Base-by-base conservation (phyloP, 2,113 vertebrate genomes). In the Suricata suricatta region DNA sequence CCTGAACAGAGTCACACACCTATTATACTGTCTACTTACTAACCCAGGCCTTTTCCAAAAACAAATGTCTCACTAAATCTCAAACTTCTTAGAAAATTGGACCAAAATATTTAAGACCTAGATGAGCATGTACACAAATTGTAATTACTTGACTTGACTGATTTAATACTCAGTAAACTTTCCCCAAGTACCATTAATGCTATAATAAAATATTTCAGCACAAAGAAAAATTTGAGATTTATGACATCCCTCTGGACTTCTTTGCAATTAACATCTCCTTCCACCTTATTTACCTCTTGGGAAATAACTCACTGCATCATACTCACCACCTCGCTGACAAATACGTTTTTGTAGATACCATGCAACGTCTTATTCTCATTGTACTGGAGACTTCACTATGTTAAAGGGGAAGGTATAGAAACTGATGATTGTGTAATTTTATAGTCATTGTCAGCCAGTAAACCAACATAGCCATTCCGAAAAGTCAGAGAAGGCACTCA, bases 61-160 rank as follows among this genome's bases (percentile, higher is more conserved):
- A 38, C 72, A 76, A 82, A 9, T 29, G 10, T 29, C 33, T 93
- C 8, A 38, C 27, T 64, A 74, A 92, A 81, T 64, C 47, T 35
- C 15, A 71, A 79, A 77, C 0, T 52, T 44, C 77, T 91, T 81
- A 41, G 84, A 97, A 95, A 95, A 86, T 50, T 35, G 64, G 93
- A 95, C 71, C 57, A 71, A 94, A 76, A 87, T 95, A 88, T 84
- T 93, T 88, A 97, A 93, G 60, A 95, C 11, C 54, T 50, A 94
- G 44, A 94, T 79, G 52, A 81, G 77, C 33, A 50, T 7, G 60
- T 33, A 80, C 29, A 97, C 66, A 77, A 35, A 83, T 50, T 63
- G 47, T 69, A 97, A 97, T 97, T 97, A 98, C 80, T 71, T 97
- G 86, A 97, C 98, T 93, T 92, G 74, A 97, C 80, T 92, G 96